Base-by-base conservation (phyloP, 1,140 invertebrate genomes). In the Pseudobourletiella spinata region DNA sequence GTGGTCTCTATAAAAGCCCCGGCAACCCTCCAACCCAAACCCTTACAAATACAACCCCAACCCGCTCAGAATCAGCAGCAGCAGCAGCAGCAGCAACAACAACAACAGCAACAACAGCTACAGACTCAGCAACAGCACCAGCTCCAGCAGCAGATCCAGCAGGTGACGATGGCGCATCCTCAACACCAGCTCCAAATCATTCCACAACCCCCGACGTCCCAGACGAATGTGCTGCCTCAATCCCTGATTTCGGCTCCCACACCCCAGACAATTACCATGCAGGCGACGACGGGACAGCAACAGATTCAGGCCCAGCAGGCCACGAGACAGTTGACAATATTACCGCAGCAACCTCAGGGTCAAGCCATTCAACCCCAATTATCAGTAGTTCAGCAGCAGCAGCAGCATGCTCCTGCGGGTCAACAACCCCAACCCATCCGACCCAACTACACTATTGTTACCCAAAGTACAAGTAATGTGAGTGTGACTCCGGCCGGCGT, bases 141-240 rank as follows among this genome's bases (percentile, higher is more conserved):
- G 20, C 46, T 29, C 35, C 60, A 63, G 57, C 63, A 61, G 35
- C 72, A 74, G 46, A 65, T 50, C 35, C 59, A 56, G n/a, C 71
- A 71, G 59, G 55, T 61, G 2, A 64, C 48, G 44, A 63, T 48
- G 56, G 63, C 51, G 15, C 61, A 57, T 35, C 56, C 44, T 15
- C 67, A 67, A 18, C 72, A 71, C 35, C 72, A 71, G 48, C 69
- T 73, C 66, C 78, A 59, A 72, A 75, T 67, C 70, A 75, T 67
- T 77, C 75, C 39, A 70, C 81, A 71, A 72, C 75, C 68, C 57
- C 64, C 79, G 72, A 72, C 77, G 67, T 69, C 70, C 22, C 56
- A 69, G 20, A 35, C 61, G 18, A 35, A 58, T 59, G 58, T 65
- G 42, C 57, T 71, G 52, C 52, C 69, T 25, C 64, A 71, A 48